Evolutionary conservation across 2,797 vertebrate species (phyloP), one percentile per base, ranked within the genome.

Genomic region (Notoglanidium macrostoma): DNA sequence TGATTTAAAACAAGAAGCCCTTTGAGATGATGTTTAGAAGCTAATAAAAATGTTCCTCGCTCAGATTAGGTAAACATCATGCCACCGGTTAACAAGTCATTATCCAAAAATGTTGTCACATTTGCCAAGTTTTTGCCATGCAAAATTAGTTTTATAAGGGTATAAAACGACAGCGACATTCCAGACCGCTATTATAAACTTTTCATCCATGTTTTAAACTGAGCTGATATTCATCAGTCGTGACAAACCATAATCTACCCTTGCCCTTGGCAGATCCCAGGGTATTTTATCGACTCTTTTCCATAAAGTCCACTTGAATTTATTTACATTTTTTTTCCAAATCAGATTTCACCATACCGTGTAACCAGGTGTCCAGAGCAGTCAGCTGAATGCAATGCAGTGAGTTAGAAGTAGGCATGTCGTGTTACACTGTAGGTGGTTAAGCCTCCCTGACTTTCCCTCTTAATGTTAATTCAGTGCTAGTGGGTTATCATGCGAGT

Each of bases 401-500:
- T 51, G n/a, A 54, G 29, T 83, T 49, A 68, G 81, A 68, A 68
- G 65, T 23, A 68, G 81, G 26, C 46, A 26, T 23, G 65, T 68
- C n/a, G 12, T 26, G 63, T 32, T 54, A 68, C 81, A 81, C 61
- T 59, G 35, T 32, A 29, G 67, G 67, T 57, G 46, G 67, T 82
- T 77, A 23, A 81, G 73, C 68, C 59, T 78, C 32, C 61, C 61
- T 77, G 54, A 68, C 78, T 51, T 82, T 80, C 46, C 14, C 54
- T 83, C 57, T 67, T 77, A 68, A 77, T 77, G 79, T 76, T 83
- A 88, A 86, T 88, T 76, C 57, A 83, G 79, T 46, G 84, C 79
- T 83, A 70, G 70, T 68, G 84, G 83, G 84, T 86, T 88, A 88
- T 86, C 84, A 83, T 79, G 84, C n/a, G 63, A 77, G 84, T 78